Evolutionary conservation across 2,797 vertebrate genomes (phyloP).

Genomic region (Anableps anableps): DNA sequence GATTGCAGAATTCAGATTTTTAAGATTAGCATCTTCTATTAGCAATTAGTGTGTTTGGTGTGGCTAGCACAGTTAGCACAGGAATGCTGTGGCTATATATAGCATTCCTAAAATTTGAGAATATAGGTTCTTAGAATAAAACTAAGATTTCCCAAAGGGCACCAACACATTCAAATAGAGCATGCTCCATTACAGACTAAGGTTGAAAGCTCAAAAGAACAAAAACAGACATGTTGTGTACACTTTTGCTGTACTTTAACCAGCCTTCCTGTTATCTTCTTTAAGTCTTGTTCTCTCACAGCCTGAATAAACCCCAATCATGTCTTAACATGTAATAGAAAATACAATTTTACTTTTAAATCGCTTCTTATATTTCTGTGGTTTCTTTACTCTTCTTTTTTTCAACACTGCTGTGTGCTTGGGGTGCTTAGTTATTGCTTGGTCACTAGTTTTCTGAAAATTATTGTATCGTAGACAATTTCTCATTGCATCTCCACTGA

Average conservation of each 20-base stretch:
- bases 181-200: not conserved
- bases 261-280: not conserved
- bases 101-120: not conserved
- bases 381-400: not conserved
- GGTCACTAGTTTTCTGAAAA: not conserved
- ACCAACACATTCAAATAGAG: not conserved
- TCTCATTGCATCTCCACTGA: not conserved
- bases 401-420: not conserved
- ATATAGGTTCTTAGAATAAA: not conserved
- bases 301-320: not conserved
- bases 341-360: not conserved
- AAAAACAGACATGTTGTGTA: not conserved
- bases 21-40: too few species aligned
- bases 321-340: not conserved
- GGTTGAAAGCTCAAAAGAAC: not conserved
- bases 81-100: not conserved
- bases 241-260: not conserved
- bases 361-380: not conserved
- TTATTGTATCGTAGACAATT: not conserved
- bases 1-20: too few species aligned
- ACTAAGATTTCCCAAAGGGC: not conserved
- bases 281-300: not conserved
- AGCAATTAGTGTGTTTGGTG: not conserved
- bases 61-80: not conserved
- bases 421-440: not conserved